Percentiles rank a stretch among this genome's conserved stretches.
These are phyloP conservation scores for Cyprinodon tularosa DNA, from an alignment of 2,113 vertebrate species.

Conservation along the genomic window DNA sequence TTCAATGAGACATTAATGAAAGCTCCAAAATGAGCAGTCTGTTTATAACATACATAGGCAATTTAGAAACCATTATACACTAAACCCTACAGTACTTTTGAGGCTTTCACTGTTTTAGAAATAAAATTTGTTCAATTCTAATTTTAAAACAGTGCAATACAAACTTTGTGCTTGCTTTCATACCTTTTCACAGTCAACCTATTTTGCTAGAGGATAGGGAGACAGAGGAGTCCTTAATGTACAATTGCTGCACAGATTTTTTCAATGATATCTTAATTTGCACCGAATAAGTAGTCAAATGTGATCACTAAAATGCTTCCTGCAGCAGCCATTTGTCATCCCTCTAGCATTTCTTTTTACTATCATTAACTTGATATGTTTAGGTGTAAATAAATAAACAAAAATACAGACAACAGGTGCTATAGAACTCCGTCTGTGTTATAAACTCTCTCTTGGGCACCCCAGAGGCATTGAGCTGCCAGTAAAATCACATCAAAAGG, in stretches of 20 bases:
- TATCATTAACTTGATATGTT: constrained; percentile 41
- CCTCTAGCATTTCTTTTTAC: constrained; percentile 28
- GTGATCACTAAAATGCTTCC: constrained; percentile 19
- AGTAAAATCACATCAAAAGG: too few relatives aligned
- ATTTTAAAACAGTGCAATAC: not conserved
- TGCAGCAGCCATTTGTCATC: constrained; percentile 16
- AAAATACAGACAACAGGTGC: constrained; percentile 27
- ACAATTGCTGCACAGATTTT: not conserved
- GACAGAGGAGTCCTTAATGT: not conserved
- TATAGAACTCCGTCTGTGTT: not conserved
- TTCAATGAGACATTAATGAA: not conserved
- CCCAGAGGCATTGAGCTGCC: too few relatives aligned
- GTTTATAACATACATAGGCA: too few relatives aligned
- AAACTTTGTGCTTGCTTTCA: not conserved
- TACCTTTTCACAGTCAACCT: not conserved
- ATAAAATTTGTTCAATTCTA: not conserved
- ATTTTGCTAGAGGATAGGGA: not conserved
- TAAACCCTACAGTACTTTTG: too few relatives aligned
- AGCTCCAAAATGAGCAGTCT: not conserved
- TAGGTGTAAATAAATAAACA: constrained; percentile 6
- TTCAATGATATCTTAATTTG: not conserved
- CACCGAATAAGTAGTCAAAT: not conserved
- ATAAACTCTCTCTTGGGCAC: too few relatives aligned
- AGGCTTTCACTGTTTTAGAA: not conserved
- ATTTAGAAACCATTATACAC: too few relatives aligned